Evolutionary conservation across 2,888 invertebrate genomes (phyloP), one percentile per base, ranked within the genome.

Genomic region (Nomada ferruginata): DNA sequence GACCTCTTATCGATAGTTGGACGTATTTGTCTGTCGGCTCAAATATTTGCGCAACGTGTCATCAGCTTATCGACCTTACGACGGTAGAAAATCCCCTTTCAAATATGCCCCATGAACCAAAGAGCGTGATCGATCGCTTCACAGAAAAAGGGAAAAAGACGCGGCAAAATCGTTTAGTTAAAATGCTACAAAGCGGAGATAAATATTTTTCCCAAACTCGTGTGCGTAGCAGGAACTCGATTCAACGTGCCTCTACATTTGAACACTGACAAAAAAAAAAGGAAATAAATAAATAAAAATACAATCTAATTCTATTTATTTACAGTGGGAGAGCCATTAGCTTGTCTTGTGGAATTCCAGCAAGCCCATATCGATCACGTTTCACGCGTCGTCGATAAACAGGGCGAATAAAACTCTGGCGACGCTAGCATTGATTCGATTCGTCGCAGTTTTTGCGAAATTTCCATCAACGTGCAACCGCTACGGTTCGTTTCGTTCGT

Each of bases 31-130:
- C 63, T 68, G 61, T 78, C 73, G 64, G 79, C 47, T 85, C 83
- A 87, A 90, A 91, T 89, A 91, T 91, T 91, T 90, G 89, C 75
- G 85, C 89, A 87, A 90, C 91, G 90, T 91, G 90, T 83, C 84
- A 81, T 71, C 70, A 72, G 83, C 80, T 89, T 88, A 87, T 89
- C 87, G 88, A 86, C 83, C 84, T 79, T 69, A 20, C 23, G 7
- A 26, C 36, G 70, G 61, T 69, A 53, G 36, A 55, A 20, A 65
- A 23, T 60, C 42, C n/a, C 50, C 71, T 44, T 1, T 13, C 47
- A 29, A 59, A 47, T 9, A 15, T 5, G 13, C 42, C 59, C 9
- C 66, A n/a, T 11, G 47, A 47, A 47, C 47, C 47, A 47, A 47
- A 11, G 47, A 15, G 47, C 11, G 11, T 47, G 47, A 15, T 47